Percentiles rank a stretch among this genome's conserved stretches.
Conservation (phyloP, 2,113 vertebrate genomes). For the Entelurus aequoreus region DNA sequence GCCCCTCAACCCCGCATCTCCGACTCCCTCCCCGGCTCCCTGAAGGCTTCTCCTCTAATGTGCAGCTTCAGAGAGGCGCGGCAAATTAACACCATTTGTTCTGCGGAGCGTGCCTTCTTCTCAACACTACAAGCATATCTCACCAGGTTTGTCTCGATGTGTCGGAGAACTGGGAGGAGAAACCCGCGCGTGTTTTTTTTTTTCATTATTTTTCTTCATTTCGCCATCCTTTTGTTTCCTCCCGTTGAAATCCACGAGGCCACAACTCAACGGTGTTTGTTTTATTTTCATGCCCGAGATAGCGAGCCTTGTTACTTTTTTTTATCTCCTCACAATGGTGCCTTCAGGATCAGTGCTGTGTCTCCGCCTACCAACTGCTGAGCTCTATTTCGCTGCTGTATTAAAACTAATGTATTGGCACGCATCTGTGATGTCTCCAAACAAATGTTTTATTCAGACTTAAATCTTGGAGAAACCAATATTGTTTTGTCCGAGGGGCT, state of each 20-base stretch:
- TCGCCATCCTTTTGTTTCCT: slow-evolving; percentile 6
- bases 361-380: slow-evolving; percentile 31
- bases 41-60: slow-evolving; percentile 82
- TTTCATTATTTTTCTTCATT: neutral
- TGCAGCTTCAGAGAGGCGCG: slow-evolving; percentile 83
- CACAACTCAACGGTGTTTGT: slow-evolving; percentile 28
- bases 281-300: slow-evolving; percentile 32
- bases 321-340: slow-evolving; percentile 38
- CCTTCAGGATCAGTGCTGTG: slow-evolving; percentile 46
- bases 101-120: slow-evolving; percentile 85
- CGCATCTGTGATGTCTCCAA: slow-evolving; percentile 20
- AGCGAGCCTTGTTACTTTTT: slow-evolving; percentile 35
- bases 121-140: slow-evolving; percentile 80
- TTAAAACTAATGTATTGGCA: slow-evolving; percentile 26
- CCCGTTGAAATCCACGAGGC: slow-evolving; percentile 30
- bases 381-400: slow-evolving; percentile 31
- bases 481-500: slow-evolving; percentile 42
- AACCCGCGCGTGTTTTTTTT: slow-evolving; percentile 35
- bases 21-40: slow-evolving; percentile 69
- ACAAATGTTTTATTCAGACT: slow-evolving; percentile 52
- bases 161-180: slow-evolving; percentile 50
- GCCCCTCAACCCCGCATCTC: slow-evolving; percentile 57
- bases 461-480: slow-evolving; percentile 46
- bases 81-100: slow-evolving; percentile 96
- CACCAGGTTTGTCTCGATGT: slow-evolving; percentile 74